A percentile compares a stretch with the other conserved stretches of the same genome.
phyloP scores from a whole-genome alignment of 2,113 vertebrate species.

The Psilopsiagon aymara region DNA sequence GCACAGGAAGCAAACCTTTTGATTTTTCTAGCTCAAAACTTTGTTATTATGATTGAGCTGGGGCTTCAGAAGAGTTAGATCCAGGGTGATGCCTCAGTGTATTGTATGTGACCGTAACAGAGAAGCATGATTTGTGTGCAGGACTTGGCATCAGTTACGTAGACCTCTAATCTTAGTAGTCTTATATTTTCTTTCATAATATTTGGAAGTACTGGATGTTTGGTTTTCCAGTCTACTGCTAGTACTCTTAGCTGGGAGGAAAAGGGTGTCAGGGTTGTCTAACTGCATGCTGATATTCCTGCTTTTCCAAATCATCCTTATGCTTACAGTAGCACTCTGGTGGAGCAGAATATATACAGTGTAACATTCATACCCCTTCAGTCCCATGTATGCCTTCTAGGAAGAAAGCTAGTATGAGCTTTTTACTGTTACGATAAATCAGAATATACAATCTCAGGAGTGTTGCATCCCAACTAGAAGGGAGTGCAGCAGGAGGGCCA shows the following conservation, averaged over 20 bases:
- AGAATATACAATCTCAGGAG: not conserved
- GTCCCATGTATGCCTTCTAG: not conserved
- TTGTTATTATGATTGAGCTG: not conserved
- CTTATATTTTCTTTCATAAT: not conserved
- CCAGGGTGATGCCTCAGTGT: not conserved
- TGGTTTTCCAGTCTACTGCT: not conserved
- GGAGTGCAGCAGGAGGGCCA: too few species aligned
- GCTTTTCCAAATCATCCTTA: not conserved
- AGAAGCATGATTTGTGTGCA: not conserved
- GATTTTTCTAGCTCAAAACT: not conserved
- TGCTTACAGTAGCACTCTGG: not conserved
- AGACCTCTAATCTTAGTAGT: not conserved
- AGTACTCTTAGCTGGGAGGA: not conserved
- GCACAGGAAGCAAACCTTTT: not conserved
- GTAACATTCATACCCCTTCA: not conserved
- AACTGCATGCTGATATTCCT: not conserved
- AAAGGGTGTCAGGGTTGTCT: not conserved
- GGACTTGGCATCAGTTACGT: not conserved
- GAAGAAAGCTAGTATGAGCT: not conserved
- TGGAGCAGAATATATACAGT: not conserved
- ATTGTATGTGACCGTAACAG: not conserved
- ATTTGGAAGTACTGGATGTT: not conserved
- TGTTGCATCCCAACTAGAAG: too few species aligned
- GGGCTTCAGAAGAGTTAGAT: not conserved
- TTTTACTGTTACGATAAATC: not conserved